Conservation (phyloP, 2,888 invertebrate species). For the Thera britannica region DNA sequence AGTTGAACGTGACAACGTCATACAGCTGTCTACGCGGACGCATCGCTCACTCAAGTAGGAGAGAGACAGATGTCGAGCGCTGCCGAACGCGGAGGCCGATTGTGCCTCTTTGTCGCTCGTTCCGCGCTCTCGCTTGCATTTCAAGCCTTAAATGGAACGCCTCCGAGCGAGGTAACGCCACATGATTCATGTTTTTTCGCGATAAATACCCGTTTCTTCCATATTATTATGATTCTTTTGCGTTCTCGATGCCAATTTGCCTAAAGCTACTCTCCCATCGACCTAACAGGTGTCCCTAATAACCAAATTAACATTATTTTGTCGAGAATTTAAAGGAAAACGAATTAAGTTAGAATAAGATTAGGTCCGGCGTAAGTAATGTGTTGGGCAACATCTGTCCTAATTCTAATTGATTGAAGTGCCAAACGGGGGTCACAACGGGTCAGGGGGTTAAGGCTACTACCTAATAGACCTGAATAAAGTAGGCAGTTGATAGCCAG, state of each 20-base stretch:
- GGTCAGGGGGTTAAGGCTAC: constrained; percentile 16
- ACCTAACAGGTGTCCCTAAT: constrained; percentile 49
- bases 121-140: too few species aligned
- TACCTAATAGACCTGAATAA: constrained; percentile 20
- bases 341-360: constrained; percentile 64
- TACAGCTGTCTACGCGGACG: too few species aligned
- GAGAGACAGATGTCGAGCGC: too few species aligned
- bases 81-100: too few species aligned
- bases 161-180: too few species aligned
- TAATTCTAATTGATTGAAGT: constrained; percentile 51
- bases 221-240: neutral
- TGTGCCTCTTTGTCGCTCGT: too few species aligned
- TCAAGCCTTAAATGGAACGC: too few species aligned
- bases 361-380: constrained; percentile 62
- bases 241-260: neutral
- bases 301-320: constrained; percentile 66
- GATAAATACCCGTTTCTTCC: too few species aligned
- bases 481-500: constrained; percentile 10
- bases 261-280: constrained; percentile 21
- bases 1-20: too few species aligned
- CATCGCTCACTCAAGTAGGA: too few species aligned
- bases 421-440: constrained; percentile 36
- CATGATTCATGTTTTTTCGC: too few species aligned
- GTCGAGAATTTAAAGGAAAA: constrained; percentile 54
- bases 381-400: constrained; percentile 50